phyloP scores from a whole-genome alignment of 2,113 vertebrate species.

The Recurvirostra avosetta region DNA sequence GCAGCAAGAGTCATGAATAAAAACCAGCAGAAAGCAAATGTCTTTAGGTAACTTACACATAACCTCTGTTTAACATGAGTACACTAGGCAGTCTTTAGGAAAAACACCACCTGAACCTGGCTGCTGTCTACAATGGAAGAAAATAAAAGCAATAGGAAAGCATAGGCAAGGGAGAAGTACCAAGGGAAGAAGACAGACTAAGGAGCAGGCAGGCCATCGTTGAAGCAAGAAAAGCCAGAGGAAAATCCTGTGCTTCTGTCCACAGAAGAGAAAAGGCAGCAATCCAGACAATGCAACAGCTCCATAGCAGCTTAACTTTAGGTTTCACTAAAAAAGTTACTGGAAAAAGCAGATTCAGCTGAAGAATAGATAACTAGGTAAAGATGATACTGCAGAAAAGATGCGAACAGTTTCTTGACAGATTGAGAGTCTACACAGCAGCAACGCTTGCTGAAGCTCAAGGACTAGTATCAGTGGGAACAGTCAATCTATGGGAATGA shows the following conservation, averaged over 20 bases:
- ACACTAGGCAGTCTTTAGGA: not conserved
- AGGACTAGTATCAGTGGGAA: not conserved
- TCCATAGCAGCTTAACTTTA: not conserved
- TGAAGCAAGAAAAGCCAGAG: not conserved
- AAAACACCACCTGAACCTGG: not conserved
- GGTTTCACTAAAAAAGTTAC: not conserved
- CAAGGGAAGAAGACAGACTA: not conserved
- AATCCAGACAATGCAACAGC: not conserved
- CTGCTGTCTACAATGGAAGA: not conserved
- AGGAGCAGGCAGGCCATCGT: not conserved
- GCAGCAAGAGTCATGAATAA: not conserved
- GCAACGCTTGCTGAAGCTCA: not conserved
- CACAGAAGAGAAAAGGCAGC: not conserved
- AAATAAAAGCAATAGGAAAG: not conserved
- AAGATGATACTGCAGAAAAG: not conserved
- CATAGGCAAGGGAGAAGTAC: not conserved
- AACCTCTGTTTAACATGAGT: not conserved
- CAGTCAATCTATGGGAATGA: not conserved
- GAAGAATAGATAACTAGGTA: not conserved
- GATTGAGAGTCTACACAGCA: not conserved
- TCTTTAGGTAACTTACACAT: not conserved
- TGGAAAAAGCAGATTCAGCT: not conserved
- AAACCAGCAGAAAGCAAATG: not conserved
- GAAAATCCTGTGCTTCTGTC: not conserved
- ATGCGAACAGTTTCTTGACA: not conserved